Conservation (phyloP, 2,113 vertebrate species). For the Puffinus mauretanicus region DNA sequence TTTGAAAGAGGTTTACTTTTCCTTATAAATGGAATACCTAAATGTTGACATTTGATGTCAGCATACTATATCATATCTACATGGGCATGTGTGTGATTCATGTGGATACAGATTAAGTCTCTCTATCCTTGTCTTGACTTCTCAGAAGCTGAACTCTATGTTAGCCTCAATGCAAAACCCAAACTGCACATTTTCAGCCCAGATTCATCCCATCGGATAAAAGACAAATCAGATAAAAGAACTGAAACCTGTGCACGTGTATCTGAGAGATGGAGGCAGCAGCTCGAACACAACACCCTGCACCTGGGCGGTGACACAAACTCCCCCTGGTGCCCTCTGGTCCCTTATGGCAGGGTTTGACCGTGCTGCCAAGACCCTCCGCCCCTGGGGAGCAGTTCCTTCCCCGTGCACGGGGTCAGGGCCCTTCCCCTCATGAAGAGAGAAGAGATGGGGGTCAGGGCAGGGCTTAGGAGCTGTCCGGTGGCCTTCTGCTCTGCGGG, state of each 20-base stretch:
- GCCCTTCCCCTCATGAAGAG: neutral
- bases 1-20: neutral
- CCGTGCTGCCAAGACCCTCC: neutral
- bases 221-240: neutral
- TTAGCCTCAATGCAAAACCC: neutral
- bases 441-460: neutral
- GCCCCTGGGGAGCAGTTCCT: neutral
- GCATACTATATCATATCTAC: neutral
- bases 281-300: fast-evolving
- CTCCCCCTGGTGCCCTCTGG: neutral
- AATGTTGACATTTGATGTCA: slow-evolving; percentile 1
- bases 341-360: neutral
- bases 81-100: neutral
- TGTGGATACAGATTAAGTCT: neutral
- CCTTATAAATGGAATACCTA: neutral
- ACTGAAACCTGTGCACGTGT: neutral
- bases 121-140: neutral
- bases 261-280: neutral
- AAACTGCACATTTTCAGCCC: neutral
- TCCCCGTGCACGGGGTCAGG: neutral
- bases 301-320: neutral
- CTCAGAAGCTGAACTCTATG: neutral
- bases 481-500: neutral
- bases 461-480: neutral
- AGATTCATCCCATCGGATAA: neutral